Conservation (phyloP, 2,797 vertebrate species). For the Adelosebastes latens region DNA sequence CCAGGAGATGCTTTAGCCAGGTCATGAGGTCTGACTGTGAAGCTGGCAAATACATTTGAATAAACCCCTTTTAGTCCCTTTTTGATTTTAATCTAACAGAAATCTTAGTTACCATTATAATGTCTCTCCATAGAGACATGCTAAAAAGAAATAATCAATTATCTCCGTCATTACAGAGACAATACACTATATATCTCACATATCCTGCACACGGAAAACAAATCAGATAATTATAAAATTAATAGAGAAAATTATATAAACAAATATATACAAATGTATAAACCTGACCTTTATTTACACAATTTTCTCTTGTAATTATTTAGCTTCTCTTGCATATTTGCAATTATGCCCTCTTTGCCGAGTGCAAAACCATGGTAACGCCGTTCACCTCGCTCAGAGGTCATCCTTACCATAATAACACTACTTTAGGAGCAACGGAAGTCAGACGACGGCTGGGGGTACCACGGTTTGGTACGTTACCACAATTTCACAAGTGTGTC, state of each 20-base stretch:
- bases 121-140: neutral
- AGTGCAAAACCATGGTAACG: too few species aligned
- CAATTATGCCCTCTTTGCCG: neutral
- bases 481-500: too few species aligned
- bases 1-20: conserved; percentile 2
- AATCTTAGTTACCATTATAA: neutral
- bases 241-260: neutral
- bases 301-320: neutral
- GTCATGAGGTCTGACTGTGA: conserved; percentile 24
- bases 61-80: neutral
- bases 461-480: too few species aligned
- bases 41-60: conserved; percentile 33
- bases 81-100: neutral
- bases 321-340: neutral
- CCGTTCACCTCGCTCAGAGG: too few species aligned
- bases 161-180: neutral
- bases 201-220: neutral
- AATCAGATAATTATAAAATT: neutral
- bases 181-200: neutral
- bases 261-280: neutral
- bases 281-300: neutral
- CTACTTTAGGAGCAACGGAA: too few species aligned
- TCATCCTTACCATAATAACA: too few species aligned
- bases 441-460: too few species aligned
- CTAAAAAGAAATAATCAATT: neutral